phyloP scores from a whole-genome alignment of 2,888 invertebrate species.

The Troides oblongomaculatus region DNA sequence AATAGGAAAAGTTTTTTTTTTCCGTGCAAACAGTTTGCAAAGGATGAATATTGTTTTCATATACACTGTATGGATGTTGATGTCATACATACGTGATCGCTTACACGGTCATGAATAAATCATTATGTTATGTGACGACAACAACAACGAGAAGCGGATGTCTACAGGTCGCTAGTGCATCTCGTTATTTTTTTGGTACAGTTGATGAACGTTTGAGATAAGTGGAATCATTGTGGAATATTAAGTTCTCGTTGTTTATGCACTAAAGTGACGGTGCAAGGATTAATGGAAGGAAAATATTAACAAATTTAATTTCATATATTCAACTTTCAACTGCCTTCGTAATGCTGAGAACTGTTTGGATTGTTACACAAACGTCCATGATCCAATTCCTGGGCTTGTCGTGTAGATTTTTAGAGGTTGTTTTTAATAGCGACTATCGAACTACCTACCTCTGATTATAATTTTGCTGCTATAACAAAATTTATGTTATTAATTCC shows the following conservation, averaged over 20 bases:
- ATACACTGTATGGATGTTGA: conserved; percentile 31
- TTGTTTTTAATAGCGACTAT: no score
- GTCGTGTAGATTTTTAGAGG: no score
- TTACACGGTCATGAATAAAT: conserved; percentile 35
- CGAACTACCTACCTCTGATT: no score
- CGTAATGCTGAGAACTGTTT: no score
- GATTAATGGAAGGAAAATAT: no score
- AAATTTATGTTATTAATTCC: no score
- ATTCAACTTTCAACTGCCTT: no score
- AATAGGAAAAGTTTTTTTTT: background rate
- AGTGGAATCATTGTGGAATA: conserved; percentile 9
- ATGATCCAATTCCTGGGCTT: no score
- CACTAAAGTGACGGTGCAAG: no score
- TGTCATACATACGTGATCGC: conserved; percentile 34
- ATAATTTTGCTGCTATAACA: no score
- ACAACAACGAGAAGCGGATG: conserved; percentile 28
- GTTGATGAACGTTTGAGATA: conserved; percentile 22
- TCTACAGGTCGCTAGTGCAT: conserved; percentile 22
- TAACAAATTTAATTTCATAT: no score
- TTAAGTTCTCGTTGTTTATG: background rate
- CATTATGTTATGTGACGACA: conserved; percentile 29
- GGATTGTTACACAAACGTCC: no score
- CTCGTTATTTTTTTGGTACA: conserved; percentile 23
- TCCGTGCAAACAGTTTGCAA: conserved; percentile 12
- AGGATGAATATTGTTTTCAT: conserved; percentile 14